Evolutionary conservation across 1,140 invertebrate genomes (phyloP).

Genomic region (Calephelis virginiensis): DNA sequence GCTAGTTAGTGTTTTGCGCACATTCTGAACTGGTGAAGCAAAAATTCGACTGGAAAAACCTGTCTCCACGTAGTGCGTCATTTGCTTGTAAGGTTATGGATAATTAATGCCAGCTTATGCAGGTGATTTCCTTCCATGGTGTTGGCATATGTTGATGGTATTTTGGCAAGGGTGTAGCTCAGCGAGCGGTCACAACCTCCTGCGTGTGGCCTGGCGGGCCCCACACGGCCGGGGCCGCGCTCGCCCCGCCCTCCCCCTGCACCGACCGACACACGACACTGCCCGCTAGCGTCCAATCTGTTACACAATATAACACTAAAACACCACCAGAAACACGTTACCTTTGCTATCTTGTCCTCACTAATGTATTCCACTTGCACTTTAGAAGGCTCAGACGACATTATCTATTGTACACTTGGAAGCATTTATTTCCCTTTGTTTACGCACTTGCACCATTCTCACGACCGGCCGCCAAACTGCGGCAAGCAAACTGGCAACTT

Average conservation of each 20-base stretch:
- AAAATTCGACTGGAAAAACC: conserved; percentile 10
- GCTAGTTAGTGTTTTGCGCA: neutral
- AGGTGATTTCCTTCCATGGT: neutral
- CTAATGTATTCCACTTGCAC: conserved; percentile 72
- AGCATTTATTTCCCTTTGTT: conserved; percentile 67
- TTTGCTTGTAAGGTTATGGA: conserved; percentile 1
- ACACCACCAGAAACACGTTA: conserved; percentile 57
- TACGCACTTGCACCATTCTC: conserved; percentile 69
- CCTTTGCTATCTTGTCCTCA: conserved; percentile 72
- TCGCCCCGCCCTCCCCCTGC: conserved; percentile 76
- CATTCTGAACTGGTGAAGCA: neutral
- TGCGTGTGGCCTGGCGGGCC: conserved; percentile 73
- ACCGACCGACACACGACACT: conserved; percentile 65
- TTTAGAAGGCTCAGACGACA: conserved; percentile 75
- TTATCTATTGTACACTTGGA: conserved; percentile 68
- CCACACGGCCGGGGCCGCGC: conserved; percentile 71
- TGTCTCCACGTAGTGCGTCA: conserved; percentile 3
- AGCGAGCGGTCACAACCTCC: conserved; percentile 74
- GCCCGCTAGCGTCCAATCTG: conserved; percentile 71
- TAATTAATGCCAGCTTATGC: neutral
- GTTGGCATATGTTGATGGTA: conserved; percentile 49
- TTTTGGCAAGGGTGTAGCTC: conserved; percentile 73
- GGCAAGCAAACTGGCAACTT: conserved; percentile 64
- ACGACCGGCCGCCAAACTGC: conserved; percentile 73
- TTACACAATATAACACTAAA: conserved; percentile 70